phyloP scores from a whole-genome alignment of 2,797 vertebrate genomes.

The Falco berigora region DNA sequence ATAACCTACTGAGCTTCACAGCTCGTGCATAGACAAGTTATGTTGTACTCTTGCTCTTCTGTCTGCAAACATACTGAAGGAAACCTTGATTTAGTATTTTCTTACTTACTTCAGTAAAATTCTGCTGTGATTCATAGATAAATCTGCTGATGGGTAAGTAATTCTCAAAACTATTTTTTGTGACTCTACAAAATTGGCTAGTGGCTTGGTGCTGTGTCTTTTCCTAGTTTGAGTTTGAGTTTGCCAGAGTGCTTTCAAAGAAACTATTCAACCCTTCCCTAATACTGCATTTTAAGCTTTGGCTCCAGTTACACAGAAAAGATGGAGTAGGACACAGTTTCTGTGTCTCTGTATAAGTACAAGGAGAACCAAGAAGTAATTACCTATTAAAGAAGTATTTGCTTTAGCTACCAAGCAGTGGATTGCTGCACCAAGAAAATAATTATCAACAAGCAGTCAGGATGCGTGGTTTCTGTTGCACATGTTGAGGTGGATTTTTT shows the following conservation, averaged over 20 bases:
- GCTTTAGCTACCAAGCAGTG: neutral
- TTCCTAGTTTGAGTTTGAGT: neutral
- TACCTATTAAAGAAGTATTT: neutral
- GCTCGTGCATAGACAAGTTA: neutral
- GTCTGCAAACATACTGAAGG: neutral
- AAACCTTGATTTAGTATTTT: neutral
- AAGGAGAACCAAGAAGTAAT: neutral
- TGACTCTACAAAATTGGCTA: neutral
- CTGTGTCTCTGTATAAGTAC: neutral
- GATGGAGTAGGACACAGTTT: neutral
- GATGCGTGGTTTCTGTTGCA: neutral
- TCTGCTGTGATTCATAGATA: neutral
- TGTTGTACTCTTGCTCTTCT: neutral
- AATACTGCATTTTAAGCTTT: neutral
- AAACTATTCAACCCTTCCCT: neutral
- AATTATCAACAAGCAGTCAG: neutral
- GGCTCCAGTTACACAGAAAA: neutral
- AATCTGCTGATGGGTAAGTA: neutral
- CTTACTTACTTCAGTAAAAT: neutral
- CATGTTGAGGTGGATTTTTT: neutral
- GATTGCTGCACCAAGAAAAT: neutral
- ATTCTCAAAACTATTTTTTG: neutral
- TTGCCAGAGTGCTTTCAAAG: neutral
- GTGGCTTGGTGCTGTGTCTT: neutral
- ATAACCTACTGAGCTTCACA: neutral